Percentiles rank a stretch among this genome's conserved stretches.
Conservation (phyloP, 2,113 vertebrate species). For the Actinemys pallida region DNA sequence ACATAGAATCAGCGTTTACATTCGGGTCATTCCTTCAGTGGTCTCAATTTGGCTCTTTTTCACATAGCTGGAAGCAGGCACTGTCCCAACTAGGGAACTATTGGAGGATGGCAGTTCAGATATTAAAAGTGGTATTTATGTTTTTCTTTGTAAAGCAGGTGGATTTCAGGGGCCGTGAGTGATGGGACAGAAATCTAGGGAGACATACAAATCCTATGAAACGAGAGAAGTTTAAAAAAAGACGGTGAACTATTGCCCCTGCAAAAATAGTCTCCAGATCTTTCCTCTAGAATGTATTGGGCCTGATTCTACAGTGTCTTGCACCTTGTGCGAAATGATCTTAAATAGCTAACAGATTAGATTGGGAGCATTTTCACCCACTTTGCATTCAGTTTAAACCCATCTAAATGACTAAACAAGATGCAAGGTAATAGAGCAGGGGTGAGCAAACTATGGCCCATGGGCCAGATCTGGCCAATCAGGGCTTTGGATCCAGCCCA, state of each 20-base stretch:
- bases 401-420: neutral
- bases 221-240: neutral
- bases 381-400: neutral
- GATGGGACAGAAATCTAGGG: slow-evolving; percentile 52
- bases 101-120: neutral
- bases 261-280: neutral
- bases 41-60: rapidly evolving
- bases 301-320: neutral
- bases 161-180: slow-evolving; percentile 58
- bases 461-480: too few relatives aligned
- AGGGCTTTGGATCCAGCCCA: too few relatives aligned
- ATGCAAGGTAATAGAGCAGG: neutral
- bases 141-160: slow-evolving; percentile 15
- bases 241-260: neutral
- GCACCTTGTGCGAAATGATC: rapidly evolving
- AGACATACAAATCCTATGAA: slow-evolving; percentile 27
- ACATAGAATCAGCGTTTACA: neutral
- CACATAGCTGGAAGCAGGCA: neutral
- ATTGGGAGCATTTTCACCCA: neutral
- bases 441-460: too few relatives aligned
- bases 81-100: neutral
- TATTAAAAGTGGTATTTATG: slow-evolving; percentile 48
- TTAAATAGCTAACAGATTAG: neutral
- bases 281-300: neutral
- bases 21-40: neutral